Percentiles rank a stretch among this genome's conserved stretches.
phyloP scores from a whole-genome alignment of 2,797 vertebrate genomes.

The Protosalanx chinensis region DNA sequence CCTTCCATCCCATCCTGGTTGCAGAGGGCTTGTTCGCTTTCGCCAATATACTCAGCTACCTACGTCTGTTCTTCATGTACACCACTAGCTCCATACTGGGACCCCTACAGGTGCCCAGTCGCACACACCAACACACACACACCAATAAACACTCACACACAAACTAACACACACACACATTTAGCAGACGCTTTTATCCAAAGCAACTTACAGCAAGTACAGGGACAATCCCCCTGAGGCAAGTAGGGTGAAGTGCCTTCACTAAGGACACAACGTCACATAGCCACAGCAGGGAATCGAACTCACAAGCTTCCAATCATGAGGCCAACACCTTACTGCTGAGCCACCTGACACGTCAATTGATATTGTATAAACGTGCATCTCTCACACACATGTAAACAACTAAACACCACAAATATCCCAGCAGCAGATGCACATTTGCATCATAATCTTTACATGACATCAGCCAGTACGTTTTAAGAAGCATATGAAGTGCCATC shows the following conservation, averaged over 20 bases:
- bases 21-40: constrained; percentile 97
- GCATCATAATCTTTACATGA: not conserved
- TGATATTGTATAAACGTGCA: too few species aligned
- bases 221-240: too few species aligned
- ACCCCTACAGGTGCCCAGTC: constrained; percentile 85
- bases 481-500: not conserved
- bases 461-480: not conserved
- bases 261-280: too few species aligned
- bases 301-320: too few species aligned
- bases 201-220: too few species aligned
- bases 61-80: constrained; percentile 99
- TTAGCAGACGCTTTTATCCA: too few species aligned
- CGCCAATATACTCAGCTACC: constrained; percentile 95
- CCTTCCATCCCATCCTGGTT: constrained; percentile 94
- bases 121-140: not conserved
- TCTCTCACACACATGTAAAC: too few species aligned
- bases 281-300: too few species aligned
- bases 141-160: not conserved
- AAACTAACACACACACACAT: not conserved
- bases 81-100: constrained; percentile 98
- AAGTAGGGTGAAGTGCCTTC: too few species aligned
- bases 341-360: too few species aligned
- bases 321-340: too few species aligned
- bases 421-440: not conserved
- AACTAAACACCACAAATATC: not conserved